Base-by-base conservation (phyloP, 2,797 vertebrate species). In the Crocodylus rhombifer region DNA sequence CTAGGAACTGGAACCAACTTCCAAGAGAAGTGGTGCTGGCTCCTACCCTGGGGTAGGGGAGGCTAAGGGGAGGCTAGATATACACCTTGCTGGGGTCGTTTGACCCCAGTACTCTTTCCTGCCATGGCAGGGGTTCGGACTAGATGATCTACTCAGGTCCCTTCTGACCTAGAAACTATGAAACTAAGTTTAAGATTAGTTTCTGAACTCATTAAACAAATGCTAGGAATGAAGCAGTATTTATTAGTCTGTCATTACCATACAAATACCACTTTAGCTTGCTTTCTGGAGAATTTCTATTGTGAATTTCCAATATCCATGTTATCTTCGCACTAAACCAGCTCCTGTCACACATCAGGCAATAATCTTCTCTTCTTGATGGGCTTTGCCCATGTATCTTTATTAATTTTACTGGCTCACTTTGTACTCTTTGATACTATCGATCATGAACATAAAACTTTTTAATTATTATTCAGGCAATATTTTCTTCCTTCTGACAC, bases 181-280 rank as follows among this genome's bases (percentile, higher is more conserved):
- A 33, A 33, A 33, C 33, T 36, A 36, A 71, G 23, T 26, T 14
- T 51, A 51, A 73, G 14, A 42, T 26, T 71, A 13, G 42, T 71
- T 71, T 71, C 33, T 71, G 69, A 42, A 6, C 33, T 51, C 42
- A 73, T 73, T 51, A 51, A 73, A 51, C 6, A 71, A 42, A 71
- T 71, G 26, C 33, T 14, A 5, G 23, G 7, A 14, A 21, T 51
- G 36, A 51, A 42, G 14, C 9, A 8, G 26, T 73, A 51, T 42
- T 67, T 42, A 23, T 71, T 71, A 73, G 16, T 51, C 23, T 26
- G 14, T 73, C 36, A 51, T 7, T 36, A 5, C 21, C 42, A 71
- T 2, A 26, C 25, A 21, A 15, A 33, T 51, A 73, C 90, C 86
- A 90, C 82, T 97, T 96, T 76, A 91, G 3, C 57, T 93, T 95